Conservation (phyloP, 2,797 vertebrate genomes). For the Cyprinodon diabolis region DNA sequence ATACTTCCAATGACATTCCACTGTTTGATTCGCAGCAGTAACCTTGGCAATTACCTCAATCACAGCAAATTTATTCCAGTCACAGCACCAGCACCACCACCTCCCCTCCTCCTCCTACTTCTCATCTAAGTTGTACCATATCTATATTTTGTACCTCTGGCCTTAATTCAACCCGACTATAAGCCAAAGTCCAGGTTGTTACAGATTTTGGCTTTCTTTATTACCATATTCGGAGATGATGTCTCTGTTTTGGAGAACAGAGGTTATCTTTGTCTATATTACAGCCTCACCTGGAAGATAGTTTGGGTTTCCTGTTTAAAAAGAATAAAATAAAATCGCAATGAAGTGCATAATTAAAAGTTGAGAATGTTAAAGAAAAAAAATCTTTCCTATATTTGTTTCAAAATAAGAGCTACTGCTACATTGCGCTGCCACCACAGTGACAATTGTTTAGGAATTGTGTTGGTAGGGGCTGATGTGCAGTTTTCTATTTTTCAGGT, state of each 20-base stretch:
- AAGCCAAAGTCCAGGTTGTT: slow-evolving; percentile 67
- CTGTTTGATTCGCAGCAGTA: slow-evolving; percentile 80
- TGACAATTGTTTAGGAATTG: neutral
- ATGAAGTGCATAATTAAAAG: neutral
- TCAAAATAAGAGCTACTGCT: neutral
- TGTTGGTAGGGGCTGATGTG: neutral
- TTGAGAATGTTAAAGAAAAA: neutral
- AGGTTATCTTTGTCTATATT: slow-evolving; percentile 11
- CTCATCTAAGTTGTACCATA: slow-evolving; percentile 56
- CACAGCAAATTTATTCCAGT: slow-evolving; percentile 82
- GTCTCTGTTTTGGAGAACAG: slow-evolving; percentile 24
- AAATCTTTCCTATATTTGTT: neutral
- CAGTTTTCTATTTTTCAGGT: neutral
- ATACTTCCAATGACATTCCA: slow-evolving; percentile 78
- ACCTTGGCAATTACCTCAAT: slow-evolving; percentile 83
- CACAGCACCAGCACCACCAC: slow-evolving; percentile 60
- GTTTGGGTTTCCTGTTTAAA: neutral
- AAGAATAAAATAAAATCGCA: neutral
- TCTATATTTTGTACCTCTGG: slow-evolving; percentile 68
- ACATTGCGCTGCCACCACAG: neutral
- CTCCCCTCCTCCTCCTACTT: slow-evolving; percentile 21
- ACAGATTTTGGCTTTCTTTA: slow-evolving; percentile 45
- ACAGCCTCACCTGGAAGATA: neutral
- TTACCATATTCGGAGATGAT: slow-evolving; percentile 30
- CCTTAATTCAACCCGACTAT: slow-evolving; percentile 77